phyloP scores from a whole-genome alignment of 2,797 vertebrate genomes.

The Dallia pectoralis region DNA sequence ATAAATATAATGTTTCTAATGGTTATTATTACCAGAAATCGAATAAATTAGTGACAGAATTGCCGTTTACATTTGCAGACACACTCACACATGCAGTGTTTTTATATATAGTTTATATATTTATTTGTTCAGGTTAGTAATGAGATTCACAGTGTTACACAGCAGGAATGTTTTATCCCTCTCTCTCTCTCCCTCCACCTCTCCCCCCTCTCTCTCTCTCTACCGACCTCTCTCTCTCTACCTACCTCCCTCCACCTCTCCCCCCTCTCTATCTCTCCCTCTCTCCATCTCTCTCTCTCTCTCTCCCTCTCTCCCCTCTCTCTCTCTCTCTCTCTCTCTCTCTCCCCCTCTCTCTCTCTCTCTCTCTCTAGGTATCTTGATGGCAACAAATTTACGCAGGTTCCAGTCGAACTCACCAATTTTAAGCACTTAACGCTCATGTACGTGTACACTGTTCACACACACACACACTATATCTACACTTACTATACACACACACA shows the following conservation, averaged over 20 bases:
- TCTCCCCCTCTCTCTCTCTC: conserved; percentile 10
- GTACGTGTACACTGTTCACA: conserved; percentile 76
- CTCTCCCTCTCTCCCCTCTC: too few species aligned
- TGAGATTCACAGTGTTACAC: too few species aligned
- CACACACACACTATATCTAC: conserved; percentile 15
- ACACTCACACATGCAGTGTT: too few species aligned
- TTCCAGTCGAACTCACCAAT: conserved; percentile 93
- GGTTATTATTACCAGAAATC: too few species aligned
- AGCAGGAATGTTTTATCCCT: too few species aligned
- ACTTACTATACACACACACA: not conserved
- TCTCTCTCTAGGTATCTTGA: conserved; percentile 84
- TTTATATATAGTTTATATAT: too few species aligned
- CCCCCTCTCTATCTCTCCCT: not conserved
- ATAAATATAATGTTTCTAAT: too few species aligned
- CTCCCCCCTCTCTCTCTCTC: conserved; percentile 11
- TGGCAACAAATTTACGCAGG: conserved; percentile 95
- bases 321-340: not conserved
- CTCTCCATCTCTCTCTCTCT: too few species aligned
- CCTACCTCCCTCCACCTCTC: too few species aligned
- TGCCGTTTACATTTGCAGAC: too few species aligned
- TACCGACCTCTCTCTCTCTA: not conserved
- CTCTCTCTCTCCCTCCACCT: conserved; percentile 9
- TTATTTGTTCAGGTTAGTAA: too few species aligned
- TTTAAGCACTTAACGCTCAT: conserved; percentile 97
- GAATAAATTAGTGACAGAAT: too few species aligned